Evolutionary conservation across 2,888 invertebrate genomes (phyloP), one percentile per base, ranked within the genome.

Genomic region (Sminthurides aquaticus): DNA sequence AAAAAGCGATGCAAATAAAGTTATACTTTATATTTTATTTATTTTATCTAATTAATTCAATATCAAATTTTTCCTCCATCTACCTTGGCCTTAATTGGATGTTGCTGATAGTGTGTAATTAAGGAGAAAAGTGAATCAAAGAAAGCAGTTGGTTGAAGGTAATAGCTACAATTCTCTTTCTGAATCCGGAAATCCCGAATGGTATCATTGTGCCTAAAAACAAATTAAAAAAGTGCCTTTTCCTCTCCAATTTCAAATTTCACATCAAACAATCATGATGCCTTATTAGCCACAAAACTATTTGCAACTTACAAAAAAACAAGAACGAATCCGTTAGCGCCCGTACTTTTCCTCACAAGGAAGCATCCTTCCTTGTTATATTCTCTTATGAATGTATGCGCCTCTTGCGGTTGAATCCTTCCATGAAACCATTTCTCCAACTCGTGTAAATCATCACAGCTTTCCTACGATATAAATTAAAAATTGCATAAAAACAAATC

Each of bases 101-200:
- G 85, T 71, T 85, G 85, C 61, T 91, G 85, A 79, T 97, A 97
- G 79, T 95, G 87, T 27, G 89, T 90, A 67, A 97, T 92, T 59
- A 97, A 81, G 75, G 87, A 89, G 78, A 94, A 96, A 2, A 97
- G 81, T 76, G 91, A 94, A 77, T 96, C 95, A 78, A 96, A 97
- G 71, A 87, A 87, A 66, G 88, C 85, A 2, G 87, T 85, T 69
- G 94, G 93, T 55, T 92, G 90, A 61, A 97, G 81, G 80, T 88
- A 94, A 80, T 90, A 97, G 78, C 90, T 91, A 0, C 88, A 89
- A 71, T 88, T 82, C 2, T 93, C 93, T 74, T 87, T 85, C 11
- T 63, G n/a, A 1, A 52, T 52, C 52, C 22, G 5, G 52, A 52
- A 52, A 22, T 52, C 52, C 20, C 52, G 5, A 20, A 22, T 20